Percentiles rank a stretch among this genome's conserved stretches.
Conservation (phyloP, 1,140 invertebrate genomes). For the Scaptomyza montana region DNA sequence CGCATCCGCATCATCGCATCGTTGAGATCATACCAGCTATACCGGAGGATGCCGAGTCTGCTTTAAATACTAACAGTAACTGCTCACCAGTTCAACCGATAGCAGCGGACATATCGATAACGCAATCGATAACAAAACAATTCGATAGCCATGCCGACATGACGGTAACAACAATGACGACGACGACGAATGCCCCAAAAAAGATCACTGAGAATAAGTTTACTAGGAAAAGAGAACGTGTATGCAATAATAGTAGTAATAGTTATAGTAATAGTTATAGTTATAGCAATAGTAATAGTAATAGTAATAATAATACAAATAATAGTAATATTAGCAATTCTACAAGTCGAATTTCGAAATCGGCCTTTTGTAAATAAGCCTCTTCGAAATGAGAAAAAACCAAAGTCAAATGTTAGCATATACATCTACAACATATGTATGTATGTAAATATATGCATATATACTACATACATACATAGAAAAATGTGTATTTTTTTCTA, state of each 20-base stretch:
- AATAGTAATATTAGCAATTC: conserved; percentile 80
- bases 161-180: no score
- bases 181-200: conserved; percentile 53
- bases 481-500: conserved; percentile 45
- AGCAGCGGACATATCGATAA: conserved; percentile 16
- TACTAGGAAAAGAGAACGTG: conserved; percentile 83
- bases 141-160: no score
- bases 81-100: conserved; percentile 37
- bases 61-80: conserved; percentile 46
- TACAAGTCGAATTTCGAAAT: conserved; percentile 80
- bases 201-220: conserved; percentile 76
- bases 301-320: conserved; percentile 57
- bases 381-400: conserved; percentile 71
- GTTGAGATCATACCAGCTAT: conserved; percentile 51
- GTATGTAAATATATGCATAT: conserved; percentile 4
- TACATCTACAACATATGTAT: conserved; percentile 32
- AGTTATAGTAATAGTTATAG: conserved; percentile 61
- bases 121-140: conserved; percentile 31
- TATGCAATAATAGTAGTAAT: conserved; percentile 83
- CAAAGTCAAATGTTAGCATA: conserved; percentile 77
- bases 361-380: conserved; percentile 81
- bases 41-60: conserved; percentile 63
- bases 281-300: conserved; percentile 68
- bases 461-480: conserved; percentile 13
- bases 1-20: conserved; percentile 22